These are phyloP conservation scores for Caenorhabditis wallacei DNA, from an alignment of 2,888 invertebrate genomes.

Conservation along the genomic window DNA sequence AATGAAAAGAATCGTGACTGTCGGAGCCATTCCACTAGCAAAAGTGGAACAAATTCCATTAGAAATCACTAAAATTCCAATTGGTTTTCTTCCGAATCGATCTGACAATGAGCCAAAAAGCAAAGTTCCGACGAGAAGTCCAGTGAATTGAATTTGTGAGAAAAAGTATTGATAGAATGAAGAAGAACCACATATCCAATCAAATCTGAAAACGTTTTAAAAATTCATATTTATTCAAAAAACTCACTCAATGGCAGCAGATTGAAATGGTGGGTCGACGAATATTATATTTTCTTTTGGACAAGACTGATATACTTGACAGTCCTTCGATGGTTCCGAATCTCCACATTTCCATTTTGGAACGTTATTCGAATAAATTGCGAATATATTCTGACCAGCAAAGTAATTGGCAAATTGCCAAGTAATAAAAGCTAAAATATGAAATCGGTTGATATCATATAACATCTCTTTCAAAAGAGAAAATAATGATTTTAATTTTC, in stretches of 20 bases:
- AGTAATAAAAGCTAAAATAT: slow-evolving; percentile 73
- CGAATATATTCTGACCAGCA: slow-evolving; percentile 77
- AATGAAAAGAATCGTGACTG: slow-evolving; percentile 15
- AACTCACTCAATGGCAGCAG: slow-evolving; percentile 74
- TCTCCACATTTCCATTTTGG: slow-evolving; percentile 70
- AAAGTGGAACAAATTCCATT: slow-evolving; percentile 58
- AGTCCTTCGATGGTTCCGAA: slow-evolving; percentile 33
- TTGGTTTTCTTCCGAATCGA: slow-evolving; percentile 66
- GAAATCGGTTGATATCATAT: slow-evolving; percentile 79
- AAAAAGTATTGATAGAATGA: slow-evolving; percentile 69
- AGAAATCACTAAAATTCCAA: slow-evolving; percentile 67
- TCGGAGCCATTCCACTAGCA: slow-evolving; percentile 45
- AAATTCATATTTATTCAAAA: not conserved
- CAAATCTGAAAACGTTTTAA: slow-evolving; percentile 54
- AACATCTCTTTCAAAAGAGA: slow-evolving; percentile 32
- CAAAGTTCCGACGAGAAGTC: slow-evolving; percentile 73
- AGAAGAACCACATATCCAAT: slow-evolving; percentile 76
- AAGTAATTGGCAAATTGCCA: slow-evolving; percentile 81
- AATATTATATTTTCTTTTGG: slow-evolving; percentile 16
- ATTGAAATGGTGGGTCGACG: slow-evolving; percentile 64
- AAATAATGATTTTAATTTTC: no score
- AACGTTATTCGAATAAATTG: slow-evolving; percentile 79
- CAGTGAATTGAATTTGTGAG: slow-evolving; percentile 75
- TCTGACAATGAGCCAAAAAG: slow-evolving; percentile 72
- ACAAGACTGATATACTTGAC: slow-evolving; percentile 24